Evolutionary conservation across 2,888 invertebrate species (phyloP), one percentile per base, ranked within the genome.

Genomic region (Kuschelorhynchus macadamiae): DNA sequence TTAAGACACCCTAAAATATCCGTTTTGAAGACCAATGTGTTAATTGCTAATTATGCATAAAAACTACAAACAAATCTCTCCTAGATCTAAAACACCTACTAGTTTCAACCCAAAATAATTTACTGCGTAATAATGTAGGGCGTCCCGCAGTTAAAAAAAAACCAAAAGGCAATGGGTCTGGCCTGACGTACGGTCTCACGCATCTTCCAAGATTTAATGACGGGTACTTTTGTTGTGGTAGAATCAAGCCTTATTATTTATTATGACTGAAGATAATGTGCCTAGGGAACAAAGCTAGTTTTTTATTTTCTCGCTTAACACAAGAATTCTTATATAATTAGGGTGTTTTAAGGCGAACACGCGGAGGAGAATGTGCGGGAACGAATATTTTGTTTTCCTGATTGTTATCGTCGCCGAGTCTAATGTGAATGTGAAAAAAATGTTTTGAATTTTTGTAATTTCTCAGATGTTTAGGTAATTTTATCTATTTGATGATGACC

Each of bases 161-260:
- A 52, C 36, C 39, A 52, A 52, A 52, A 36, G 52, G 52, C 39
- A 52, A 36, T 39, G 39, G 52, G 20, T 52, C 52, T 25, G 12
- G 52, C 36, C 36, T 39, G 52, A 36, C 52, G 52, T 33, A 52
- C 39, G 52, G 52, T 39, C 52, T 52, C 52, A 52, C 52, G 52
- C 52, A 52, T 36, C 52, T 20, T 18, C 21, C 39, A 52, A 52
- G 52, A 52, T 52, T 52, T 52, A 52, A 52, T 52, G 17, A 25
- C 25, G 25, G 52, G 52, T 36, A 20, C 39, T 39, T 52, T 52
- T 18, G 52, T 21, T 14, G 52, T 12, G 21, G 36, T 14, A 16
- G 50, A 12, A 36, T 8, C 50, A 16, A 36, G 32, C 52, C 50
- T 36, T 52, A 52, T 52, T 52, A 52, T 52, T 52, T 52, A 52